A percentile compares a stretch with the other conserved stretches of the same genome.
Conservation (phyloP, 1,140 invertebrate genomes). For the Dinoponera quadriceps region DNA sequence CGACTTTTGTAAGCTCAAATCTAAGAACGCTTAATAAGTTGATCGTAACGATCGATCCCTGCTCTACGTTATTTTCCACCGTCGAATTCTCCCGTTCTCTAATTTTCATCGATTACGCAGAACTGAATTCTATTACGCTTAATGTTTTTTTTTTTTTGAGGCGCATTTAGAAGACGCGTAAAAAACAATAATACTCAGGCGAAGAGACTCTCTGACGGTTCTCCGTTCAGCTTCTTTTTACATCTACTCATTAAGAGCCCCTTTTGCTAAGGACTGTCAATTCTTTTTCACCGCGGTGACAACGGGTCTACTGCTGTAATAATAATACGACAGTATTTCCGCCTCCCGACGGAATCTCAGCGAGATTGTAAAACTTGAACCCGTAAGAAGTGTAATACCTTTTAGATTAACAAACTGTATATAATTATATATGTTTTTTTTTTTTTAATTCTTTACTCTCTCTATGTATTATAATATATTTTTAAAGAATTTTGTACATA, state of each 20-base stretch:
- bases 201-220: slow-evolving; percentile 31
- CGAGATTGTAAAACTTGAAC: slow-evolving; percentile 64
- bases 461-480: slow-evolving; percentile 79
- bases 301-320: slow-evolving; percentile 17
- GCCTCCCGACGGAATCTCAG: slow-evolving; percentile 23
- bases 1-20: slow-evolving; percentile 34
- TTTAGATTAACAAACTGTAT: slow-evolving; percentile 73
- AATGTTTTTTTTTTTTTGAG: slow-evolving; percentile 21
- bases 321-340: not conserved
- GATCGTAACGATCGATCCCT: not conserved
- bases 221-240: not conserved
- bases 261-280: not conserved
- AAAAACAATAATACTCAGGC: slow-evolving; percentile 49
- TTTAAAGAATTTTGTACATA: slow-evolving; percentile 79
- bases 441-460: slow-evolving; percentile 74
- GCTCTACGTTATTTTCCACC: slow-evolving; percentile 12
- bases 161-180: slow-evolving; percentile 9
- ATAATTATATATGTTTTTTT: slow-evolving; percentile 73
- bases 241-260: slow-evolving; percentile 6
- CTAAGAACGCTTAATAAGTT: not conserved
- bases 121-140: slow-evolving; percentile 51
- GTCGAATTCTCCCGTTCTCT: slow-evolving; percentile 12
- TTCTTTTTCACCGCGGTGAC: slow-evolving; percentile 19
- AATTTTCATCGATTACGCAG: slow-evolving; percentile 19
- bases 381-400: slow-evolving; percentile 53